Conservation (phyloP, 2,113 vertebrate species). For the Pedetes capensis region DNA sequence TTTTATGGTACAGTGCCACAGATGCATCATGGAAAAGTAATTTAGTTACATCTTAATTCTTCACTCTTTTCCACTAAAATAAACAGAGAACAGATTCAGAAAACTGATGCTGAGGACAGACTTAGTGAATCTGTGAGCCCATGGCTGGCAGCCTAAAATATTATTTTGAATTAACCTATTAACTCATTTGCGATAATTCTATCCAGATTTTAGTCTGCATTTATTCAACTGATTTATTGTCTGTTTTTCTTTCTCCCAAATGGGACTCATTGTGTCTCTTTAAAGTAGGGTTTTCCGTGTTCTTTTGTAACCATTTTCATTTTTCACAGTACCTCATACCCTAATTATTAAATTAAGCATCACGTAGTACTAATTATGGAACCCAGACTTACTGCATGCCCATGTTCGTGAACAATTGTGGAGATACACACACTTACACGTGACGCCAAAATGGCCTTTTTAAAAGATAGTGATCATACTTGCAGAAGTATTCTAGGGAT, state of each 20-base stretch:
- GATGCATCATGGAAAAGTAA: conserved; percentile 76
- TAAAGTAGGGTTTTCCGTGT: conserved; percentile 54
- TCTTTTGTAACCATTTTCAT: conserved; percentile 62
- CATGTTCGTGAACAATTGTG: neutral
- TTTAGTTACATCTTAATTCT: conserved; percentile 72
- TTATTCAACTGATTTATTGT: conserved; percentile 78
- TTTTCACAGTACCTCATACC: conserved; percentile 39
- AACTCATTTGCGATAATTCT: conserved; percentile 79
- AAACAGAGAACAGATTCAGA: conserved; percentile 77
- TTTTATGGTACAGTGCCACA: conserved; percentile 51
- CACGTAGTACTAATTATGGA: conserved; percentile 16
- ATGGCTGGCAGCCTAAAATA: conserved; percentile 77
- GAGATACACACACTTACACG: neutral
- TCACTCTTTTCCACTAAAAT: conserved; percentile 77
- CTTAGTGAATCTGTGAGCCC: conserved; percentile 64
- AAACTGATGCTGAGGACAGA: conserved; percentile 68
- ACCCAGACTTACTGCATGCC: neutral
- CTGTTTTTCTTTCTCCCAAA: conserved; percentile 76
- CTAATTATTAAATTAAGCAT: conserved; percentile 50
- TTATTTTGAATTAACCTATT: conserved; percentile 81
- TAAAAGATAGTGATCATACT: neutral
- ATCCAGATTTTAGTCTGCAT: conserved; percentile 76
- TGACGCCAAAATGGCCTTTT: neutral
- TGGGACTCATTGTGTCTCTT: conserved; percentile 66
- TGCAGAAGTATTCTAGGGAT: neutral